phyloP scores from a whole-genome alignment of 2,888 invertebrate genomes.

The Drosophila formosana region DNA sequence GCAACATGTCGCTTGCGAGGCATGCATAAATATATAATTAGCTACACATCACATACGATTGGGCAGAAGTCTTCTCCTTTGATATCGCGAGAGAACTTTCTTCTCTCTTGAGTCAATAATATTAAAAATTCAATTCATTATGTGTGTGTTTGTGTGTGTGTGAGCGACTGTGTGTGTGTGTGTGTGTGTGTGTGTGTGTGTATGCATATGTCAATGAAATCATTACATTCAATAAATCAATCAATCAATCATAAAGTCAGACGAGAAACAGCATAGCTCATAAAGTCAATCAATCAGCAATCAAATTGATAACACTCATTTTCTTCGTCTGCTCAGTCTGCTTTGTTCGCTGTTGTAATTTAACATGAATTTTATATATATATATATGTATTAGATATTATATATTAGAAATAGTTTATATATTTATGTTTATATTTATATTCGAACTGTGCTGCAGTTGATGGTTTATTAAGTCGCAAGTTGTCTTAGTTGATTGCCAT shows the following conservation, averaged over 20 bases:
- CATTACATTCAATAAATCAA: constrained; percentile 64
- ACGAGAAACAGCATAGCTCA: constrained; percentile 51
- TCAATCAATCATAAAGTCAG: constrained; percentile 67
- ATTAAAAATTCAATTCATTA: constrained; percentile 54
- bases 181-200: constrained; percentile 8
- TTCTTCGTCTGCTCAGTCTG: constrained; percentile 9
- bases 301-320: constrained; percentile 61
- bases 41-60: constrained; percentile 37
- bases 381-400: constrained; percentile 15
- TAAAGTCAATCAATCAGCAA: constrained; percentile 63
- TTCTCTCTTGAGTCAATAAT: constrained; percentile 12
- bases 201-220: constrained; percentile 58
- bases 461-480: constrained; percentile 21
- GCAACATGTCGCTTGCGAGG: constrained; percentile 39
- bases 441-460: constrained; percentile 55
- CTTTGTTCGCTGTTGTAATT: constrained; percentile 20
- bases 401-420: constrained; percentile 22
- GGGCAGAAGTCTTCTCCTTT: constrained; percentile 12
- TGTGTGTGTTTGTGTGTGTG: constrained; percentile 1
- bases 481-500: constrained; percentile 79
- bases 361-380: constrained; percentile 24
- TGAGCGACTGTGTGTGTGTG: constrained; percentile 3
- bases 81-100: constrained; percentile 6
- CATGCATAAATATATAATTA: constrained; percentile 53
- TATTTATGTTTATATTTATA: constrained; percentile 19